A percentile compares a stretch with the other conserved stretches of the same genome.
Conservation (phyloP, 2,113 vertebrate species). For the Pelmatolapia mariae region DNA sequence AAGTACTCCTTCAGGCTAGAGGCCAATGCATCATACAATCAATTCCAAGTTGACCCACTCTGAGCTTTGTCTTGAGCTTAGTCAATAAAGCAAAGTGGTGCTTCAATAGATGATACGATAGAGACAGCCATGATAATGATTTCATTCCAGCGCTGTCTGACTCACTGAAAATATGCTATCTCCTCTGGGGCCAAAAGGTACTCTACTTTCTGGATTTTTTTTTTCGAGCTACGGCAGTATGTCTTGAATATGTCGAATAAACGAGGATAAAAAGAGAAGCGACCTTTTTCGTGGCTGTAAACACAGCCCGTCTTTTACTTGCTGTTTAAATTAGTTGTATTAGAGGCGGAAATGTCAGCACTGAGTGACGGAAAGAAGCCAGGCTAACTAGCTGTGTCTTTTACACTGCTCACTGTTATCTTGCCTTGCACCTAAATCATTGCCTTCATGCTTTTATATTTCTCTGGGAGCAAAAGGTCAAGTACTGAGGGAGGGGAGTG, state of each 20-base stretch:
- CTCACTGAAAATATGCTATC: constrained; percentile 10
- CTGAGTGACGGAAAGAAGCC: constrained; percentile 5
- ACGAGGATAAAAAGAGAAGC: constrained; percentile 33
- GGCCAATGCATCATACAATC: constrained; percentile 50
- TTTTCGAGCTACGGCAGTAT: background rate
- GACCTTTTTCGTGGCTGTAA: constrained; percentile 58
- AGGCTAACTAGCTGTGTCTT: background rate
- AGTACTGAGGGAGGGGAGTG: background rate
- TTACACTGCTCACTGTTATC: background rate
- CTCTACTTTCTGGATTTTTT: constrained; percentile 4
- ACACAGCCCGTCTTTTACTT: constrained; percentile 50
- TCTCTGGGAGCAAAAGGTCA: constrained; percentile 69
- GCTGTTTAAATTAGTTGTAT: constrained; percentile 58
- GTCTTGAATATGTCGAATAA: constrained; percentile 37
- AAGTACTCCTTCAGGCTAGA: constrained; percentile 21
- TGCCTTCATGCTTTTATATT: constrained; percentile 45
- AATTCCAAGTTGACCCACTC: constrained; percentile 53
- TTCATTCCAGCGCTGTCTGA: constrained; percentile 21
- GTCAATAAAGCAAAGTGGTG: constrained; percentile 63
- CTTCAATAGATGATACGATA: constrained; percentile 47
- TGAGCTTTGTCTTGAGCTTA: constrained; percentile 47
- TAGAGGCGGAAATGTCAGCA: constrained; percentile 48
- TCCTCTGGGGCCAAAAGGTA: background rate
- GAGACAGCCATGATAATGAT: constrained; percentile 46
- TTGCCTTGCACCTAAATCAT: constrained; percentile 48